Evolutionary conservation across 37 sponge, comb jelly and placozoan genomes (phyloP).

Genomic region (Petrosia ficiformis): DNA sequence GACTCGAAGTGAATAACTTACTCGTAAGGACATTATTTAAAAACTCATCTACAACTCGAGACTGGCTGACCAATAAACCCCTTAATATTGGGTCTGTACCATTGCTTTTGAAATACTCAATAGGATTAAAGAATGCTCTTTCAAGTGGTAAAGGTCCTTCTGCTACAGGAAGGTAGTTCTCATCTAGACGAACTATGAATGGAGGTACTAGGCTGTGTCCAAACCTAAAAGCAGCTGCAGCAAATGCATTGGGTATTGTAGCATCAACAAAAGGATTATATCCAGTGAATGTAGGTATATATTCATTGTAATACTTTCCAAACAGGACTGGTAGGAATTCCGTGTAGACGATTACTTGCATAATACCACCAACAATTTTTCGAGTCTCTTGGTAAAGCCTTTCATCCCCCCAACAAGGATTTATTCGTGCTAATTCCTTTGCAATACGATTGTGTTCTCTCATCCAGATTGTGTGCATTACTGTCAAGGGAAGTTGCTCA

Average conservation of each 20-base stretch:
- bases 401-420: conserved; percentile 92
- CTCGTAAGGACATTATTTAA: conserved; percentile 57
- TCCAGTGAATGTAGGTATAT: conserved; percentile 20
- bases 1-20: conserved; percentile 53
- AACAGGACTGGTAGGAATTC: conserved; percentile 73
- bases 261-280: conserved; percentile 60
- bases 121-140: conserved; percentile 66
- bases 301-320: conserved; percentile 31
- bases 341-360: conserved; percentile 64
- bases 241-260: conserved; percentile 63
- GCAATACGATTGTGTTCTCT: conserved; percentile 96
- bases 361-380: conserved; percentile 69
- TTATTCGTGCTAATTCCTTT: conserved; percentile 48
- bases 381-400: conserved; percentile 85
- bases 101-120: conserved; percentile 43
- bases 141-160: conserved; percentile 48
- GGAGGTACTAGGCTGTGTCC: conserved; percentile 58
- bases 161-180: conserved; percentile 17
- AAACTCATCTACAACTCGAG: conserved; percentile 58
- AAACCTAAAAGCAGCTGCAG: conserved; percentile 70
- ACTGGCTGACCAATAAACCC: conserved; percentile 52
- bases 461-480: conserved; percentile 95
- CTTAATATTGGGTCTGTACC: conserved; percentile 80
- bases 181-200: conserved; percentile 35
- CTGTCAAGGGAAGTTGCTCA: conserved; percentile 76